These are phyloP conservation scores for Volucella inanis DNA, from an alignment of 2,888 invertebrate species.

Conservation along the genomic window DNA sequence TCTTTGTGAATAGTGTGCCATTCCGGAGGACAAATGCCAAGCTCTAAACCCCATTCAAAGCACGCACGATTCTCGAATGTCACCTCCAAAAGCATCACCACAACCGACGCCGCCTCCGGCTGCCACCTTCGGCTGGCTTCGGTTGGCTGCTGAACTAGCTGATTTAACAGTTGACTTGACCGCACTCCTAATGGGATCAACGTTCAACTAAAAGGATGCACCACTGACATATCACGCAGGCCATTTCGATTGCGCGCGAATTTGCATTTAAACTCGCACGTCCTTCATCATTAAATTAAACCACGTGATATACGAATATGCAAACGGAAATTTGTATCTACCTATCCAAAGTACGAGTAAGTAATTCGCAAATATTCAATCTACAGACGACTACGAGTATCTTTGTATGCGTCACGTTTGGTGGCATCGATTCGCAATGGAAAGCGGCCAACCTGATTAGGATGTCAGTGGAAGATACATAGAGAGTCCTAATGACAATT, in stretches of 20 bases:
- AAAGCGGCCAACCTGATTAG: slow-evolving; percentile 65
- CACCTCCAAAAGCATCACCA: slow-evolving; percentile 23
- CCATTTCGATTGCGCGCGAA: slow-evolving; percentile 58
- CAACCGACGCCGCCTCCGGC: too few relatives aligned
- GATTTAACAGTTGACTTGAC: too few relatives aligned
- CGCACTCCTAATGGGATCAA: slow-evolving; percentile 52
- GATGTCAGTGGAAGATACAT: slow-evolving; percentile 63
- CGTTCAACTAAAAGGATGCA: slow-evolving; percentile 51
- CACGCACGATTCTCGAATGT: slow-evolving; percentile 13
- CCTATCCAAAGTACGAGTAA: background rate
- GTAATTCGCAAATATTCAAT: too few relatives aligned
- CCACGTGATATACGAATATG: slow-evolving; percentile 48
- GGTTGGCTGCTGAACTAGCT: too few relatives aligned
- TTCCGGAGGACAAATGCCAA: slow-evolving; percentile 53
- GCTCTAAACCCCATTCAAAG: slow-evolving; percentile 1
- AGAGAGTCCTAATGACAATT: slow-evolving; percentile 71
- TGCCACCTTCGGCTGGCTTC: too few relatives aligned
- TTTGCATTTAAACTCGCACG: slow-evolving; percentile 73
- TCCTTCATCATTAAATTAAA: slow-evolving; percentile 69
- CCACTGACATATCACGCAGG: slow-evolving; percentile 64
- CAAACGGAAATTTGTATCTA: slow-evolving; percentile 30
- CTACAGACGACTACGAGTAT: background rate
- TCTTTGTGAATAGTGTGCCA: background rate
- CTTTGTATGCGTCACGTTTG: slow-evolving; percentile 31
- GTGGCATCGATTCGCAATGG: slow-evolving; percentile 36